phyloP scores from a whole-genome alignment of 30 jellyfish, hydroid and myxozoan species.

The Aurelia sp. region DNA sequence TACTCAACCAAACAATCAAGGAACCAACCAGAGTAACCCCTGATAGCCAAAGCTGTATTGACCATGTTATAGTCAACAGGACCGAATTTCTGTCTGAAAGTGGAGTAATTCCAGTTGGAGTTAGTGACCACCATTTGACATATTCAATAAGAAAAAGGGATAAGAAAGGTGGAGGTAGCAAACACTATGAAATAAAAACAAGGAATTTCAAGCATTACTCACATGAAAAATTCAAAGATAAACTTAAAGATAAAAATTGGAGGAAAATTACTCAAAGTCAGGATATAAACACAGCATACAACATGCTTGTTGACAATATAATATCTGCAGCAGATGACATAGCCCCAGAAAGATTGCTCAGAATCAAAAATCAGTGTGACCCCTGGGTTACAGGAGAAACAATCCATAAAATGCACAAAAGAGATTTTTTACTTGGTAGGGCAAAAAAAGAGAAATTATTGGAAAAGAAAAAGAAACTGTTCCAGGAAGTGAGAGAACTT shows the following conservation, averaged over 20 bases:
- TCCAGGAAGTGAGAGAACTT: slow-evolving; percentile 41
- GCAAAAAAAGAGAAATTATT: slow-evolving; percentile 15
- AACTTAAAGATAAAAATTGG: slow-evolving; percentile 36
- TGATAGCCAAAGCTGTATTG: slow-evolving; percentile 32
- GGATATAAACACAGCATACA: slow-evolving; percentile 50
- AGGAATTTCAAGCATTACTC: slow-evolving; percentile 45
- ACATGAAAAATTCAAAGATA: slow-evolving; percentile 33
- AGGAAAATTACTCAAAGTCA: slow-evolving; percentile 54
- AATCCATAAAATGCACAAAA: slow-evolving; percentile 31
- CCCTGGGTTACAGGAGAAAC: slow-evolving; percentile 60
- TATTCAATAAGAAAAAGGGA: slow-evolving; percentile 35
- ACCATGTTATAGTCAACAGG: slow-evolving; percentile 29
- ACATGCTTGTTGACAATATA: slow-evolving; percentile 45
- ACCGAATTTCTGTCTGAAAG: slow-evolving; percentile 21
- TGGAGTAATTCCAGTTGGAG: slow-evolving; percentile 41
- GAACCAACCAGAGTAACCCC: slow-evolving; percentile 50
- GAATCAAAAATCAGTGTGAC: slow-evolving; percentile 48
- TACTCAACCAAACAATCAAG: slow-evolving; percentile 43
- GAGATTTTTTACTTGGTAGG: slow-evolving; percentile 1
- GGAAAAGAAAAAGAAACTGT: slow-evolving; percentile 25
- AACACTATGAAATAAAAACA: slow-evolving; percentile 44
- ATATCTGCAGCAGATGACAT: slow-evolving; percentile 47
- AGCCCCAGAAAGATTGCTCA: slow-evolving; percentile 47
- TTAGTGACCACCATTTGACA: slow-evolving; percentile 46
- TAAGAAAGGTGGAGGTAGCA: slow-evolving; percentile 19